Evolutionary conservation across 2,113 vertebrate genomes (phyloP).

Genomic region (Damaliscus lunatus): DNA sequence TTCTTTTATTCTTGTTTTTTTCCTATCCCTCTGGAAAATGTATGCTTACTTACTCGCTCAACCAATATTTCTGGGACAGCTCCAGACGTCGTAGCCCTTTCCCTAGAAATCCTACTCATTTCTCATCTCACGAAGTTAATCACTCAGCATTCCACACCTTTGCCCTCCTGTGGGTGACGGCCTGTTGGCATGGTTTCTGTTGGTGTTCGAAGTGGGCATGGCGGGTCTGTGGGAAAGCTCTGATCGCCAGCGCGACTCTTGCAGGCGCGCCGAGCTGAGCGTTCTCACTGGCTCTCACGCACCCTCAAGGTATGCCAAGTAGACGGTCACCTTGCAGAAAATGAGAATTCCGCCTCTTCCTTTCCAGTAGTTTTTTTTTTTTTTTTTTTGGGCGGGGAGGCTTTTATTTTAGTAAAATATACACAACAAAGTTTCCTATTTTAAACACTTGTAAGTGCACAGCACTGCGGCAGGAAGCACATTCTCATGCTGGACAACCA

Average conservation of each 20-base stretch:
- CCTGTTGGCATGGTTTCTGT: accelerated
- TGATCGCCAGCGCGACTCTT: accelerated
- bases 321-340: background rate
- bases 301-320: background rate
- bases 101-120: background rate
- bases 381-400: no score
- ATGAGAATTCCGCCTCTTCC: background rate
- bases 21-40: no score
- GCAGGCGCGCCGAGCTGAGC: accelerated
- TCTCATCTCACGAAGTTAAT: background rate
- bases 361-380: background rate
- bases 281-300: accelerated
- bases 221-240: accelerated
- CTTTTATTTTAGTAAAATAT: background rate
- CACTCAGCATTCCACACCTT: accelerated
- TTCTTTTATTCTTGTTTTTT: background rate
- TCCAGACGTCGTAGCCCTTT: background rate
- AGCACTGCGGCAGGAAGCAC: accelerated
- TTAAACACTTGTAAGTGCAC: no score
- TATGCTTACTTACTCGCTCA: background rate
- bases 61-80: background rate
- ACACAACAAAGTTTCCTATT: background rate
- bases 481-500: accelerated
- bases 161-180: background rate
- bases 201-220: accelerated